Evolutionary conservation across 64 coral and sea anemone genomes (phyloP).

Genomic region (Actinia equina): DNA sequence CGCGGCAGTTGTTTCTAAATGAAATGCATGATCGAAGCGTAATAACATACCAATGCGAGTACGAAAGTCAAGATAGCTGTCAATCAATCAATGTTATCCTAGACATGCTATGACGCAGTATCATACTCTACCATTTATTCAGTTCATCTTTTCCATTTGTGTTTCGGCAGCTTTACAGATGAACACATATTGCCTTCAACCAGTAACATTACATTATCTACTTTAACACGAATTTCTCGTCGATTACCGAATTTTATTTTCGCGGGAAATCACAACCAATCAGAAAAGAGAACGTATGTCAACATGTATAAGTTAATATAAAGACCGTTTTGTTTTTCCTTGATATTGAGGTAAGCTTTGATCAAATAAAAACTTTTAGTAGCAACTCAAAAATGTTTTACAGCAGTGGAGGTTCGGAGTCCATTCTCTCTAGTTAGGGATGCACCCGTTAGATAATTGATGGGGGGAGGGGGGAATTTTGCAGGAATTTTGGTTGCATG

Average conservation of each 20-base stretch:
- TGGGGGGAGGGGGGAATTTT: no score
- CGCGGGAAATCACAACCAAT: not conserved
- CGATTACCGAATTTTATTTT: not conserved
- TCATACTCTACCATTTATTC: not conserved
- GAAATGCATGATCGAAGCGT: not conserved
- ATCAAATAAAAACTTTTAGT: not conserved
- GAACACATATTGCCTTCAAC: not conserved
- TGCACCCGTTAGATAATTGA: no score
- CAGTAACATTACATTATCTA: not conserved
- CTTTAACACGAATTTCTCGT: not conserved
- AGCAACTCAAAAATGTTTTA: constrained; percentile 1
- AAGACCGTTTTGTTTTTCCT: no score
- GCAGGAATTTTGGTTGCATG: no score
- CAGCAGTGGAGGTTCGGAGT: not conserved
- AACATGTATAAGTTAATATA: not conserved
- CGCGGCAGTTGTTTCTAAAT: not conserved
- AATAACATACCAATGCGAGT: not conserved
- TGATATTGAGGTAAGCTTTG: not conserved
- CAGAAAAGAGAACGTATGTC: not conserved
- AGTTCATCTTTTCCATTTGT: not conserved
- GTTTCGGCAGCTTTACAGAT: not conserved
- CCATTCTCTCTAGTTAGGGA: not conserved
- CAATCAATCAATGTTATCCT: not conserved
- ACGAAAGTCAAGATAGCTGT: not conserved
- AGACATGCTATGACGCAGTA: not conserved